phyloP scores from a whole-genome alignment of 2,888 invertebrate genomes.

The Notodonta ziczac region DNA sequence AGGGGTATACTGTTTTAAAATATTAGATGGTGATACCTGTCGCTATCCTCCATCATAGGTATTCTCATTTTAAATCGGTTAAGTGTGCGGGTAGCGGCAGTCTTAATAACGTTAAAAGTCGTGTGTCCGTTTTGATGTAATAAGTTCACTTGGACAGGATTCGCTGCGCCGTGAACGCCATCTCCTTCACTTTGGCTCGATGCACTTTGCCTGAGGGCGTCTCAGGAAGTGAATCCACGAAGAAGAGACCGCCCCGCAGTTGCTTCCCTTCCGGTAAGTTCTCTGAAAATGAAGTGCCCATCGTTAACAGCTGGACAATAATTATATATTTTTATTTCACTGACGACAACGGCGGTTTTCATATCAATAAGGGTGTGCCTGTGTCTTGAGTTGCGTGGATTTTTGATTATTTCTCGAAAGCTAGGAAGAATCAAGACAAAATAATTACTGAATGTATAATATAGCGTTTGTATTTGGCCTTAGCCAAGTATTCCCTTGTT shows the following conservation, averaged over 20 bases:
- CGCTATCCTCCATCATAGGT: too few species aligned
- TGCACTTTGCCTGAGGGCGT: constrained; percentile 57
- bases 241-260: constrained; percentile 51
- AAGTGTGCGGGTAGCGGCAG: too few species aligned
- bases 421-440: too few species aligned
- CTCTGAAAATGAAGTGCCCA: constrained; percentile 32
- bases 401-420: not conserved
- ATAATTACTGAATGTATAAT: too few species aligned
- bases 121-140: not conserved
- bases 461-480: too few species aligned
- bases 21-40: too few species aligned
- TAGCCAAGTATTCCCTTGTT: too few species aligned
- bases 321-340: not conserved
- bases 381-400: too few species aligned
- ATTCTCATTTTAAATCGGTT: too few species aligned
- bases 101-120: not conserved
- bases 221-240: constrained; percentile 47
- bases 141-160: constrained; percentile 28
- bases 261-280: constrained; percentile 45
- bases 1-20: too few species aligned
- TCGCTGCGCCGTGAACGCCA: constrained; percentile 41
- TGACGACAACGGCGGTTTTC: not conserved
- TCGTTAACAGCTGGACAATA: not conserved
- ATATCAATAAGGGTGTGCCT: too few species aligned
- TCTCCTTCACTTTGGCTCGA: constrained; percentile 45